Percentiles rank a stretch among this genome's conserved stretches.
Conservation (phyloP, 2,797 vertebrate species). For the Ptychadena robeensis region DNA sequence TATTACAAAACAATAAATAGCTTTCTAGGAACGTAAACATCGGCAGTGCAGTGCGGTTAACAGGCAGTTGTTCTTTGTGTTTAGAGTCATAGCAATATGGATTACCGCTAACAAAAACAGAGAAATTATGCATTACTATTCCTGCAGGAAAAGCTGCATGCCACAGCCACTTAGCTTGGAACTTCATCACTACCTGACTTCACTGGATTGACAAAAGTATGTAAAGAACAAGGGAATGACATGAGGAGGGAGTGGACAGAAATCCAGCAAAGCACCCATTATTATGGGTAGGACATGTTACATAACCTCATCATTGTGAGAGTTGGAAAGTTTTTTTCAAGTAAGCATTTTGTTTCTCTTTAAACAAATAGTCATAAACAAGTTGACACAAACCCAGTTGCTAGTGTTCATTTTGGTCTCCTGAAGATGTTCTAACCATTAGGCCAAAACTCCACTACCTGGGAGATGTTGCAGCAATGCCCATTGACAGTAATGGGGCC, state of each 20-base stretch:
- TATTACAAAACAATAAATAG: background rate
- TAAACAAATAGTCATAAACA: no score
- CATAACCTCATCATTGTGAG: background rate
- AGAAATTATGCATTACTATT: background rate
- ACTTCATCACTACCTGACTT: background rate
- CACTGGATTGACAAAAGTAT: background rate
- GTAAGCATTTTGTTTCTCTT: no score
- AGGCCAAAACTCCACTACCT: no score
- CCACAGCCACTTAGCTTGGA: no score
- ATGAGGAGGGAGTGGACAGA: background rate
- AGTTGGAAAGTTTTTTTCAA: background rate
- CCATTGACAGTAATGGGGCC: no score
- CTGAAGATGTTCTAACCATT: no score
- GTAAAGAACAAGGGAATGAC: background rate
- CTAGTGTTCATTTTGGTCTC: no score
- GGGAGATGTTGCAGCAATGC: no score
- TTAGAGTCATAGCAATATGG: constrained; percentile 6
- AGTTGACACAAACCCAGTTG: no score
- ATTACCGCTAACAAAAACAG: background rate
- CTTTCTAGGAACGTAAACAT: background rate
- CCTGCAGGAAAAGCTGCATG: background rate
- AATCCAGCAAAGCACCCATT: background rate
- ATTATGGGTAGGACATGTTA: background rate
- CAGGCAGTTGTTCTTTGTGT: constrained; percentile 4
- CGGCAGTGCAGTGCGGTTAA: background rate